phyloP scores from a whole-genome alignment of 2,113 vertebrate genomes.

The Cheilinus undulatus region DNA sequence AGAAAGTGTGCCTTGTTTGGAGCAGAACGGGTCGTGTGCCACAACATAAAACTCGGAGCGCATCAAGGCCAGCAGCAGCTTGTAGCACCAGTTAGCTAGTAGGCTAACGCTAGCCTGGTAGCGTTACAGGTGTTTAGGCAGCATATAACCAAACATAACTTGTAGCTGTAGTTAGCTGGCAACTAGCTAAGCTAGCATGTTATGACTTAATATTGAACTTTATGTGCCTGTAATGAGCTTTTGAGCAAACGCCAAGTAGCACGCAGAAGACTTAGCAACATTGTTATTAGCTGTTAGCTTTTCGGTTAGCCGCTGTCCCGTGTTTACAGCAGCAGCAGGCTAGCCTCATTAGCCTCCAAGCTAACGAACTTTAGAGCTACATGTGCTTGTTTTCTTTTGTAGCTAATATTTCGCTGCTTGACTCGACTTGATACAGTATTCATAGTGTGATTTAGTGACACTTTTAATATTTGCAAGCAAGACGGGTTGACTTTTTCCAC shows the following conservation, averaged over 20 bases:
- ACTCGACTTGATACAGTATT: neutral
- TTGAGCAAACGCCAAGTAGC: conserved; percentile 31
- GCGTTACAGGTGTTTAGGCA: conserved; percentile 74
- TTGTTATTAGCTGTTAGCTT: conserved; percentile 77
- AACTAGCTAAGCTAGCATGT: conserved; percentile 8
- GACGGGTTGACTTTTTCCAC: conserved; percentile 44
- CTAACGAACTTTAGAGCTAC: conserved; percentile 76
- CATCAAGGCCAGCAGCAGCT: conserved; percentile 79
- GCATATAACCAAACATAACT: conserved; percentile 46
- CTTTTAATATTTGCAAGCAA: conserved; percentile 32
- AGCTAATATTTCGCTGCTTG: conserved; percentile 23
- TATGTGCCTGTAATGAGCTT: conserved; percentile 45
- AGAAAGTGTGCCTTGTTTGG: conserved; percentile 79
- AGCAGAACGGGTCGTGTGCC: conserved; percentile 77
- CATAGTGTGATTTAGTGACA: conserved; percentile 22
- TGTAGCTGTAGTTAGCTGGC: conserved; percentile 50
- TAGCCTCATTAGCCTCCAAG: conserved; percentile 68
- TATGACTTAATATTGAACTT: conserved; percentile 28
- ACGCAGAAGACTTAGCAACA: conserved; percentile 60
- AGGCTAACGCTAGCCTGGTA: conserved; percentile 63
- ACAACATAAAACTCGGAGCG: conserved; percentile 69
- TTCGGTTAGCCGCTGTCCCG: conserved; percentile 58
- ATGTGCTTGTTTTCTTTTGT: conserved; percentile 63
- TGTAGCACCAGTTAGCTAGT: conserved; percentile 67
- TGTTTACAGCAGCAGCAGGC: conserved; percentile 74